phyloP scores from a whole-genome alignment of 2,113 vertebrate genomes.

The Xiphorhynchus elegans region DNA sequence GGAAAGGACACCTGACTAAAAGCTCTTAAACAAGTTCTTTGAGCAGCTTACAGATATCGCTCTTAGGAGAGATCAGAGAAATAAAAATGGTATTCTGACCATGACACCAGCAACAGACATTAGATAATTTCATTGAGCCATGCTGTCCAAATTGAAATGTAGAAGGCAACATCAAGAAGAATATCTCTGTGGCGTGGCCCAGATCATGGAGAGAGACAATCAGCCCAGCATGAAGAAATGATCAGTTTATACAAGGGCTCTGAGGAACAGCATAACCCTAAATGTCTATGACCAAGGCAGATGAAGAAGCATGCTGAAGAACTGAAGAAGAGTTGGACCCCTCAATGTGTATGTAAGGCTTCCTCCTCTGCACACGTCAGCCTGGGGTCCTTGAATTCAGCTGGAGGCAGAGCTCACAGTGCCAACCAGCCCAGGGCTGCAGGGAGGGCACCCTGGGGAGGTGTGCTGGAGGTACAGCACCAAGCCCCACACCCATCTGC shows the following conservation, averaged over 20 bases:
- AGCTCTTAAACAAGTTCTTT: not conserved
- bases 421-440: fast-evolving
- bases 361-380: not conserved
- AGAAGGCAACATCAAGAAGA: not conserved
- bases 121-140: not conserved
- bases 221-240: not conserved
- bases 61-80: not conserved
- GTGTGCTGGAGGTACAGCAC: not conserved
- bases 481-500: not conserved
- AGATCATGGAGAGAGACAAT: not conserved
- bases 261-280: not conserved
- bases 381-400: fast-evolving
- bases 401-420: not conserved
- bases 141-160: not conserved
- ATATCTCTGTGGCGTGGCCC: not conserved
- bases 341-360: fast-evolving
- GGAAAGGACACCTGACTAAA: not conserved
- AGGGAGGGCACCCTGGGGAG: not conserved
- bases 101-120: not conserved
- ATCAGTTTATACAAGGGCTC: not conserved
- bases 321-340: not conserved
- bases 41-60: not conserved
- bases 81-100: not conserved
- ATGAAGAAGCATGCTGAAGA: not conserved
- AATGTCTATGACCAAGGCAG: not conserved